Base-by-base conservation (phyloP, 1,140 invertebrate genomes). In the Pectinophora gossypiella region DNA sequence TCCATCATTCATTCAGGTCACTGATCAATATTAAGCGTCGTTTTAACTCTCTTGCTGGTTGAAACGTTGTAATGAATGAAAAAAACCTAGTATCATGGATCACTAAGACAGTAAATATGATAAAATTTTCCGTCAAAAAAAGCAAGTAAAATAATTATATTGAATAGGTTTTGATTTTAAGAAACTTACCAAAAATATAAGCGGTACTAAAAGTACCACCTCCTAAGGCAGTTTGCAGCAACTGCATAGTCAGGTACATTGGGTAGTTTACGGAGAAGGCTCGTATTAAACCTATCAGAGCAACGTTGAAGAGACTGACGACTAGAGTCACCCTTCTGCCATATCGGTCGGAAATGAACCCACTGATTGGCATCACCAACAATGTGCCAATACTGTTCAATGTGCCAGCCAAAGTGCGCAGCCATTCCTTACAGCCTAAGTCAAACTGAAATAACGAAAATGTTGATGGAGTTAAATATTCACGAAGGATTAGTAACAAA, bases 201-300 rank as follows among this genome's bases (percentile, higher is more conserved):
- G 72, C 71, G 22, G 82, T 78, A 53, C 78, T 87, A 59, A 74
- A 86, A 4, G 78, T 78, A 23, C 83, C 85, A 40, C 74, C 83
- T 6, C 82, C 82, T 3, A 88, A 84, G 1, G 90, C 89, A n/a
- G 89, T 85, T 59, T 93, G 92, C 16, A 93, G 61, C 21, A 93
- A 89, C 76, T 93, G 92, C 20, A 94, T 89, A 1, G 88, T 56
- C 4, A 87, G 16, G 58, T 94, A 94, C 80, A 89, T 90, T 35
- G 82, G 76, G 64, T 93, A 94, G 72, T 89, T 91, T 5, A 90
- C 87, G 3, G 92, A 90, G 63, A 93, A 93, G 1, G 92, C 90
- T 57, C 90, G 88, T 13, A 91, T 87, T 15, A 94, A 63, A 1
- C 93, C 92, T n/a, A 91, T 78, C 1, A 92, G 60, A 4, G 88